phyloP scores from a whole-genome alignment of 2,888 invertebrate genomes.

The Macaria liturata region DNA sequence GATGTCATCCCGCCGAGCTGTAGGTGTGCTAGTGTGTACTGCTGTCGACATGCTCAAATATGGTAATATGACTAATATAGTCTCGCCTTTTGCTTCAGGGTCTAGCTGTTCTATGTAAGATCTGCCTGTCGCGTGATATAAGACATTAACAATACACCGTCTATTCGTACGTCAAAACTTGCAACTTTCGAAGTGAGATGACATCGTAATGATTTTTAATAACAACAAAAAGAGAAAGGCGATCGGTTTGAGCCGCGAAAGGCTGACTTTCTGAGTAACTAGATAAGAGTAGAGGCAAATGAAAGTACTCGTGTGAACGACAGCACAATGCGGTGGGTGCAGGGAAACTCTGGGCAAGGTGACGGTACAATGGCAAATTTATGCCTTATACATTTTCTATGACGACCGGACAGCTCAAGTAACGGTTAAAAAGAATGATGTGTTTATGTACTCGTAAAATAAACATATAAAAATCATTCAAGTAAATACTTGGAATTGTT shows the following conservation, averaged over 20 bases:
- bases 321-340: constrained; percentile 50
- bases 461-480: no score
- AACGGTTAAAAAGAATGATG: no score
- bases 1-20: constrained; percentile 65
- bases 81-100: constrained; percentile 61
- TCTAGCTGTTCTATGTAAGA: constrained; percentile 48
- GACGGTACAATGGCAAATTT: constrained; percentile 25
- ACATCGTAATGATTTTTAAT: constrained; percentile 68
- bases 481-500: no score
- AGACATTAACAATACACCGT: constrained; percentile 12
- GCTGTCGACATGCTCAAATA: constrained; percentile 61
- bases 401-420: constrained; percentile 5
- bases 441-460: no score
- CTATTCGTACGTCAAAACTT: constrained; percentile 41
- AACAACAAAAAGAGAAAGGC: constrained; percentile 77
- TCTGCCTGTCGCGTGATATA: constrained; percentile 28
- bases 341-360: constrained; percentile 57
- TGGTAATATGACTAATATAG: constrained; percentile 73
- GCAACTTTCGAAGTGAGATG: constrained; percentile 57
- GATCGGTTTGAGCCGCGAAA: constrained; percentile 45
- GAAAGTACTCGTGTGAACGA: constrained; percentile 74
- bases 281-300: constrained; percentile 66
- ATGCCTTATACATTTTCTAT: constrained; percentile 33
- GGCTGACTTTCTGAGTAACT: constrained; percentile 73
- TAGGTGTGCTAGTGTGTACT: constrained; percentile 60